phyloP scores from a whole-genome alignment of 2,888 invertebrate genomes.

The Cosmorhoe ocellata region DNA sequence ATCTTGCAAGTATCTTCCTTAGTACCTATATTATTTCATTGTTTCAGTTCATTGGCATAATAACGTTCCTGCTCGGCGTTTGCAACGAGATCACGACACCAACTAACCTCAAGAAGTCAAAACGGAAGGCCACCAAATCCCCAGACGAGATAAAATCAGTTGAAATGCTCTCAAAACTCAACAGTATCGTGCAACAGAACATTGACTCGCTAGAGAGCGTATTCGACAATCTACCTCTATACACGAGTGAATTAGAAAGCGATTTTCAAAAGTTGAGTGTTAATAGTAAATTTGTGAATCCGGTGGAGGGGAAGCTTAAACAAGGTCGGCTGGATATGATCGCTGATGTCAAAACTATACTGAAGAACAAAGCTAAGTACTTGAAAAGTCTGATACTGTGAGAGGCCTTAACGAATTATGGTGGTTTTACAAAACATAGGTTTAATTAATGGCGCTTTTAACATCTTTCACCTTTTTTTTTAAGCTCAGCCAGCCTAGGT shows the following conservation, averaged over 20 bases:
- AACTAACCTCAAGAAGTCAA: conserved; percentile 78
- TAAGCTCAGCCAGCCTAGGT: too few relatives aligned
- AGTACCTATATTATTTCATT: background rate
- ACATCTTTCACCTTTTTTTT: too few relatives aligned
- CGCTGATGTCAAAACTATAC: conserved; percentile 75
- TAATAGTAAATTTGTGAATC: conserved; percentile 58
- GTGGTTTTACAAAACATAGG: conserved; percentile 11
- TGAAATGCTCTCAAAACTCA: conserved; percentile 57
- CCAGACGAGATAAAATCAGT: conserved; percentile 67
- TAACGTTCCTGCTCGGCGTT: conserved; percentile 80
- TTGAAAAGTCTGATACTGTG: conserved; percentile 68
- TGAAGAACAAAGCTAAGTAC: conserved; percentile 81
- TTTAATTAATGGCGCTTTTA: too few relatives aligned
- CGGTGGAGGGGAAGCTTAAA: conserved; percentile 70
- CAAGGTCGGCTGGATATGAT: conserved; percentile 76
- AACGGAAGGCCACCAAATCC: conserved; percentile 78
- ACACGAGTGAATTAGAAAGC: conserved; percentile 56
- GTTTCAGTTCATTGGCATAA: conserved; percentile 81
- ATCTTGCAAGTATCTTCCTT: too few relatives aligned
- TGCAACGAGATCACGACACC: conserved; percentile 79
- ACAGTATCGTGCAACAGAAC: conserved; percentile 56
- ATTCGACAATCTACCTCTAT: conserved; percentile 69
- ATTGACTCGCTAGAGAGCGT: conserved; percentile 63
- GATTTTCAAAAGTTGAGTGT: conserved; percentile 63
- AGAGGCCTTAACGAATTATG: conserved; percentile 35